A percentile compares a stretch with the other conserved stretches of the same genome.
Conservation (phyloP, 2,113 vertebrate species). For the Mugil cephalus region DNA sequence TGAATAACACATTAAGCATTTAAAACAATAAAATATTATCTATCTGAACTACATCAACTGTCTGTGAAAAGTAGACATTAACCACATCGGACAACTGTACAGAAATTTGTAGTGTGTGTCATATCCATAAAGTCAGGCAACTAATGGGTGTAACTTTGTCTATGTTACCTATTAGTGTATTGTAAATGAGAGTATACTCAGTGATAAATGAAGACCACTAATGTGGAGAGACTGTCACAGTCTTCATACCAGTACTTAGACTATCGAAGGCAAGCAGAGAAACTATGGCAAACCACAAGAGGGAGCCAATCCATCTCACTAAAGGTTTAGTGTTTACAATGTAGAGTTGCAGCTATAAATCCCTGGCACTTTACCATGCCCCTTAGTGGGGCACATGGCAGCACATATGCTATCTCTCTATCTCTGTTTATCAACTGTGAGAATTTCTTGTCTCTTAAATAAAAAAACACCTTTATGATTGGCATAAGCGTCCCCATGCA, state of each 20-base stretch:
- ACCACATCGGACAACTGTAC: constrained; percentile 43
- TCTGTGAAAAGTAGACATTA: constrained; percentile 40
- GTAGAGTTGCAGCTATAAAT: constrained; percentile 45
- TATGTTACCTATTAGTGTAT: constrained; percentile 40
- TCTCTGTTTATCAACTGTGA: constrained; percentile 48
- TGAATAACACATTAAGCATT: constrained; percentile 38
- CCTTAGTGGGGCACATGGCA: constrained; percentile 61
- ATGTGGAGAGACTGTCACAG: constrained; percentile 32
- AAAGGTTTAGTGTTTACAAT: constrained; percentile 56
- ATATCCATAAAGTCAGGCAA: constrained; percentile 39
- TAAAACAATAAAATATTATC: constrained; percentile 33
- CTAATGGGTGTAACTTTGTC: constrained; percentile 28
- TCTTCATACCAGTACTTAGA: constrained; percentile 56
- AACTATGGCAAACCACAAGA: constrained; percentile 64
- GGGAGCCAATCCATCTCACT: constrained; percentile 55
- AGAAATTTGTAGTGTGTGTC: constrained; percentile 47
- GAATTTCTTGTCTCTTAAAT: constrained; percentile 43
- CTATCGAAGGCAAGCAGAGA: constrained; percentile 60
- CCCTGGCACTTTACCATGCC: constrained; percentile 68
- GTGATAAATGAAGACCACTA: constrained; percentile 25
- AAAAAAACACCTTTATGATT: constrained; percentile 31
- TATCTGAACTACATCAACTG: constrained; percentile 8
- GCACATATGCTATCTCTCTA: constrained; percentile 60
- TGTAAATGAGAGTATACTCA: constrained; percentile 40
- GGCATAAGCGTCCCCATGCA: constrained; percentile 67